These are phyloP conservation scores for Drosophila orosa DNA, from an alignment of 1,140 invertebrate genomes.

Conservation along the genomic window DNA sequence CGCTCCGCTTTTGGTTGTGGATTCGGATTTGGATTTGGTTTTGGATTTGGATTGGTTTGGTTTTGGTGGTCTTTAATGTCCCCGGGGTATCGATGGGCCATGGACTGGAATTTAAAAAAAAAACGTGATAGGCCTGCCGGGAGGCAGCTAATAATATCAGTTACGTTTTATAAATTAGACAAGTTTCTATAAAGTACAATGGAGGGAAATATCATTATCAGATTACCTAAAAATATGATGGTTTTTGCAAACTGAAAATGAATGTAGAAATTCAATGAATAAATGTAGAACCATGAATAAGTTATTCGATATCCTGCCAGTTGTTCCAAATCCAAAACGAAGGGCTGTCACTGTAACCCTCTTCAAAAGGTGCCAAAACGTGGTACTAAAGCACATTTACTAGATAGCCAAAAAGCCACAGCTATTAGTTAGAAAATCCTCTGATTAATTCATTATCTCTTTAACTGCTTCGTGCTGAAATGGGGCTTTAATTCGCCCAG, in stretches of 20 bases:
- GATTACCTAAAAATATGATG: not conserved
- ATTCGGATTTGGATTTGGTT: constrained; percentile 4
- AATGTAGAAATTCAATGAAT: not conserved
- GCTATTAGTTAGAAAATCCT: not conserved
- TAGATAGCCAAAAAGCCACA: not conserved
- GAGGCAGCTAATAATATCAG: not conserved
- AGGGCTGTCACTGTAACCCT: not conserved
- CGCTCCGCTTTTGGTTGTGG: not conserved
- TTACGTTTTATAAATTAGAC: constrained; percentile 2
- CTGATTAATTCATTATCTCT: constrained; percentile 4
- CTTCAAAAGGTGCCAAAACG: not conserved
- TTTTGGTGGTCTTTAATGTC: constrained; percentile 34
- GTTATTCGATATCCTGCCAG: not conserved
- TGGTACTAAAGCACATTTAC: not conserved
- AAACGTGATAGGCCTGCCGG: not conserved
- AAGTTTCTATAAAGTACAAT: not conserved
- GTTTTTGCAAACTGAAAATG: not conserved
- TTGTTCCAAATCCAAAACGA: not conserved
- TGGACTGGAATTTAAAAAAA: constrained; percentile 11
- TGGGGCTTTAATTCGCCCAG: not conserved
- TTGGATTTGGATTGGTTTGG: constrained; percentile 10
- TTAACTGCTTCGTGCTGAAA: constrained; percentile 7
- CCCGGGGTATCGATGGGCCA: constrained; percentile 11
- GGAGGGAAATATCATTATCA: not conserved
- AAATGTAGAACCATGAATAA: not conserved